Percentiles rank a stretch among this genome's conserved stretches.
phyloP scores from a whole-genome alignment of 2,888 invertebrate species.

The Sialis lutaria region DNA sequence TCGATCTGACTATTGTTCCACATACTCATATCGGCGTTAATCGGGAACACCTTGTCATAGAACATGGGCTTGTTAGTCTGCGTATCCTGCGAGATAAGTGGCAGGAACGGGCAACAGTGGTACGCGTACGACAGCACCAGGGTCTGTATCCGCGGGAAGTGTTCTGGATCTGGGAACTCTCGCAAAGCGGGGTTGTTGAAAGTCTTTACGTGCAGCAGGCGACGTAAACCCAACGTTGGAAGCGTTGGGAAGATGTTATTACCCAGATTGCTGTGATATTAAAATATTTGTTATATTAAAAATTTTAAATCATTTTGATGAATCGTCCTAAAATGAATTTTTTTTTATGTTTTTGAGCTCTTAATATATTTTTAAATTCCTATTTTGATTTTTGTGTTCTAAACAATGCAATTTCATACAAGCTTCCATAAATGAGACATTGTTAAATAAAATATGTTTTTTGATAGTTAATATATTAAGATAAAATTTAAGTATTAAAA shows the following conservation, averaged over 20 bases:
- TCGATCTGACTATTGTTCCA: slow-evolving; percentile 69
- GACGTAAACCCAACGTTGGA: slow-evolving; percentile 65
- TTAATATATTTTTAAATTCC: no score
- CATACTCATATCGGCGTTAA: slow-evolving; percentile 52
- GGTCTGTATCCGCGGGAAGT: slow-evolving; percentile 72
- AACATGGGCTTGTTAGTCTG: slow-evolving; percentile 30
- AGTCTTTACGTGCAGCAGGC: slow-evolving; percentile 70
- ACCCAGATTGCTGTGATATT: slow-evolving; percentile 58
- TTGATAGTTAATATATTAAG: no score
- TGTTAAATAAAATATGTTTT: no score
- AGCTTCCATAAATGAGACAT: no score
- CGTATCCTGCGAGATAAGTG: slow-evolving; percentile 35
- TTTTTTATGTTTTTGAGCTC: no score
- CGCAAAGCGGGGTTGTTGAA: slow-evolving; percentile 79
- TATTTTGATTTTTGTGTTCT: no score
- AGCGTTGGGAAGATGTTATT: slow-evolving; percentile 73
- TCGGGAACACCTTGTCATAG: slow-evolving; percentile 46
- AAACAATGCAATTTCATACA: no score
- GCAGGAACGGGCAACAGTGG: slow-evolving; percentile 85
- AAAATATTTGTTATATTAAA: no score
- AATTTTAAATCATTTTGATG: no score
- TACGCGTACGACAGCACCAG: slow-evolving; percentile 85
- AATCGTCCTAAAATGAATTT: no score
- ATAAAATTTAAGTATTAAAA: neutral
- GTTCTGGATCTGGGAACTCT: slow-evolving; percentile 73